Percentiles rank a stretch among this genome's conserved stretches.
phyloP scores from a whole-genome alignment of 2,113 vertebrate species.

The Gymnogyps californianus region DNA sequence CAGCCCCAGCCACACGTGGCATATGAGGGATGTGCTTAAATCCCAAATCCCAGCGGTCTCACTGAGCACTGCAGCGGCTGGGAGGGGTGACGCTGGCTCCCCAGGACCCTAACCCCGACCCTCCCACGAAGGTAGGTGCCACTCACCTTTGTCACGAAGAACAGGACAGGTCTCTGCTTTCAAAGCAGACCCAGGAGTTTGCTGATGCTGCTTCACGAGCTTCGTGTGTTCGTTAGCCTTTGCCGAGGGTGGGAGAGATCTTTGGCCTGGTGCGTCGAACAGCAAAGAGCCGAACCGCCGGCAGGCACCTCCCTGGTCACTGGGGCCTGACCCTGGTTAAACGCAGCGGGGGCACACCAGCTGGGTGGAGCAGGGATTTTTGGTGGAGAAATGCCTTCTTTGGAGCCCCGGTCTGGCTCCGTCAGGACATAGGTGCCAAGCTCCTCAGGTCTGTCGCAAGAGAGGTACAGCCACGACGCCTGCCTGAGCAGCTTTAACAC shows the following conservation, averaged over 20 bases:
- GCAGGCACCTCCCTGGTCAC: not conserved
- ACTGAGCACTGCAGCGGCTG: not conserved
- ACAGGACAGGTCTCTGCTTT: not conserved
- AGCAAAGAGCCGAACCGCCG: fast-evolving
- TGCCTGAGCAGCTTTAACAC: not conserved
- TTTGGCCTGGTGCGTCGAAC: fast-evolving
- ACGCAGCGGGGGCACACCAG: fast-evolving
- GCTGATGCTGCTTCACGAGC: not conserved
- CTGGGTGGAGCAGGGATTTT: not conserved
- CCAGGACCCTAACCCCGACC: not conserved
- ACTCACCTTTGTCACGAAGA: not conserved
- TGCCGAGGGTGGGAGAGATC: not conserved
- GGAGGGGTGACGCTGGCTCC: not conserved
- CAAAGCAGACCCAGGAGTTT: not conserved
- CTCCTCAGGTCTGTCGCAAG: not conserved
- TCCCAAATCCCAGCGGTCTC: not conserved
- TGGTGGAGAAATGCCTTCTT: not conserved
- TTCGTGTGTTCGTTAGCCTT: not conserved
- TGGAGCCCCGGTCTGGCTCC: not conserved
- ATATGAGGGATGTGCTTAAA: not conserved
- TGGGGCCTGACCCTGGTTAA: fast-evolving
- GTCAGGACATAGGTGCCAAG: not conserved
- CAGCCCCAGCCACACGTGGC: fast-evolving
- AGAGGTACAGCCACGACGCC: fast-evolving
- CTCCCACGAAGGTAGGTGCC: not conserved